Percentiles rank a stretch among this genome's conserved stretches.
phyloP scores from a whole-genome alignment of 2,888 invertebrate genomes.

The Cyclophora albipunctata region DNA sequence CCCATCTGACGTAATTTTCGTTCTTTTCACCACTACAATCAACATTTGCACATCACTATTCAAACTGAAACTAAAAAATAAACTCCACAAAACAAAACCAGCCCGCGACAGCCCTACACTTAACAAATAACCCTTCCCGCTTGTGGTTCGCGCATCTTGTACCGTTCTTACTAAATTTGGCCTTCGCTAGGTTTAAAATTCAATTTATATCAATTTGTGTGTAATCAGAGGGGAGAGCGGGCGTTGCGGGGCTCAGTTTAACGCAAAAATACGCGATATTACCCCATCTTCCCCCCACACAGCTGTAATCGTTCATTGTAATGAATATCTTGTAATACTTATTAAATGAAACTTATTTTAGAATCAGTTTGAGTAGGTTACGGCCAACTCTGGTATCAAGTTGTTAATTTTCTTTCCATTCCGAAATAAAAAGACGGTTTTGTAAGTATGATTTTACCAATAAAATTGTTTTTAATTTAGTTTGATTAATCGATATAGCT shows the following conservation, averaged over 20 bases:
- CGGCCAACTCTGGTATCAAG: no score
- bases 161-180: slow-evolving; percentile 31
- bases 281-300: slow-evolving; percentile 30
- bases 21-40: no score
- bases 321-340: slow-evolving; percentile 9
- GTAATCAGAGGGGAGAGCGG: slow-evolving; percentile 59
- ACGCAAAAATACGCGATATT: slow-evolving; percentile 59
- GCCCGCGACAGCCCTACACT: slow-evolving; percentile 38
- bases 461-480: no score
- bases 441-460: no score
- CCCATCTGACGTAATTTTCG: no score
- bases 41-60: no score
- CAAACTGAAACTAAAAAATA: no score
- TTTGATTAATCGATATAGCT: no score
- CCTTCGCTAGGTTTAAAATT: slow-evolving; percentile 66
- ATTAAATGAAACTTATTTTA: background rate
- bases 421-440: no score
- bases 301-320: slow-evolving; percentile 32
- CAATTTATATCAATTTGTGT: slow-evolving; percentile 73
- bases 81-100: background rate
- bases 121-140: slow-evolving; percentile 58
- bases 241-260: slow-evolving; percentile 19
- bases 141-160: slow-evolving; percentile 35
- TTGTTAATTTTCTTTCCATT: no score
- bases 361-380: background rate